Base-by-base conservation (phyloP, 2,797 vertebrate species). In the Rhinatrema bivittatum region DNA sequence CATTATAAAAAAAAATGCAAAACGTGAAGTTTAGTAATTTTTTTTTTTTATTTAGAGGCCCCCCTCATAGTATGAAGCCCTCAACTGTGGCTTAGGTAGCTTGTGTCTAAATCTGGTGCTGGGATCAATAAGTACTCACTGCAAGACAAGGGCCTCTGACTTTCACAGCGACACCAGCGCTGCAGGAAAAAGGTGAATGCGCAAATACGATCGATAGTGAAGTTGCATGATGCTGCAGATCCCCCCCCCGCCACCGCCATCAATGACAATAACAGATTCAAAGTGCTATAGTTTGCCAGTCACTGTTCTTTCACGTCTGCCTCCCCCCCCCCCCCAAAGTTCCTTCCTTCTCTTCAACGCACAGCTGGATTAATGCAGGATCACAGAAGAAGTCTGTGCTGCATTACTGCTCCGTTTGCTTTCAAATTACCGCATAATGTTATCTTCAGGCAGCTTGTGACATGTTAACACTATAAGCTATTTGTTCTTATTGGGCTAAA, bases 191-290 rank as follows among this genome's bases (percentile, higher is more conserved):
- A 56, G 2, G 14, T 13, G 45, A 36, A 37, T 16, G 83, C 62
- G 46, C 46, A 74, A 77, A 82, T 78, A 81, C 56, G 63, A 76
- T 78, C 65, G 76, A 72, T 62, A 22, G 50, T 45, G 55, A 82
- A 87, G 80, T 66, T 88, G 82, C 90, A 91, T 91, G 91, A 91
- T 91, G 87, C 70, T 86, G 60, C n/a, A n/a, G n/a, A n/a, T n/a
- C n/a, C n/a, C n/a, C n/a, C n/a, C 72, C 72, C 79, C n/a, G n/a
- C n/a, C n/a, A n/a, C n/a, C n/a, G n/a, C 87, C 86, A 84, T 79
- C 81, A 63, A 83, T 73, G 80, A 73, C 72, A 86, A 59, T 87
- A 75, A 89, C 90, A 85, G 88, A 95, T 92, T 91, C 93, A 93
- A 87, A 87, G 76, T 82, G 31, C 91, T 63, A 77, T 81, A 69